Conservation (phyloP, 2,888 invertebrate species). For the Cephus runcator region DNA sequence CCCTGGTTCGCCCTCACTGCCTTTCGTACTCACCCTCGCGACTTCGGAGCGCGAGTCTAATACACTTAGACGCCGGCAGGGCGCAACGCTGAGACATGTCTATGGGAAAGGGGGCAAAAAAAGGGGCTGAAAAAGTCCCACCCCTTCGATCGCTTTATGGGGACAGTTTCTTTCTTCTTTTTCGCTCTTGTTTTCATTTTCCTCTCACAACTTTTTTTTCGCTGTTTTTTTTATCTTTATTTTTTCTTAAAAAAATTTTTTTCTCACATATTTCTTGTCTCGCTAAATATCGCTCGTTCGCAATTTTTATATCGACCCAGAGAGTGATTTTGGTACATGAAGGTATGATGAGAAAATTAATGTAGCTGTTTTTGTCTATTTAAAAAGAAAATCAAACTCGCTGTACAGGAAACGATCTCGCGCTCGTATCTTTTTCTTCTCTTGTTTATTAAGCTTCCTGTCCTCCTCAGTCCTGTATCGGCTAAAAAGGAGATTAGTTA, state of each 20-base stretch:
- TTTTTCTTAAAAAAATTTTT: no score
- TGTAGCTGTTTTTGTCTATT: no score
- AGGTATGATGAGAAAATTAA: no score
- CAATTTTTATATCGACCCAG: no score
- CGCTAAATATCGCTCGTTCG: no score
- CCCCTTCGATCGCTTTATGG: constrained; percentile 44
- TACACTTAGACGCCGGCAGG: constrained; percentile 55
- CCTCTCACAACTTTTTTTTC: constrained; percentile 12
- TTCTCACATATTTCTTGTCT: fast-evolving
- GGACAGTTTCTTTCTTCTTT: constrained; percentile 14
- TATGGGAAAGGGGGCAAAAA: constrained; percentile 39
- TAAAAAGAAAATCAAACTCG: no score
- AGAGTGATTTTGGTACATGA: no score
- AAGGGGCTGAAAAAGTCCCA: neutral
- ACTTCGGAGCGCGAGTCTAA: constrained; percentile 53
- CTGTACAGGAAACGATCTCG: no score
- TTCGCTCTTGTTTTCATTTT: constrained; percentile 10
- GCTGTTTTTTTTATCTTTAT: neutral
- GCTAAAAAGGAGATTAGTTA: no score
- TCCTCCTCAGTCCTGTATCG: no score
- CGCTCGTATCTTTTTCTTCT: no score
- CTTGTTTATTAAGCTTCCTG: no score
- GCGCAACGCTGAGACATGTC: constrained; percentile 41
- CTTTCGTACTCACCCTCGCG: constrained; percentile 7
- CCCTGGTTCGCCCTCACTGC: constrained; percentile 12